phyloP scores from a whole-genome alignment of 2,113 vertebrate species.

The Oreotragus oreotragus region DNA sequence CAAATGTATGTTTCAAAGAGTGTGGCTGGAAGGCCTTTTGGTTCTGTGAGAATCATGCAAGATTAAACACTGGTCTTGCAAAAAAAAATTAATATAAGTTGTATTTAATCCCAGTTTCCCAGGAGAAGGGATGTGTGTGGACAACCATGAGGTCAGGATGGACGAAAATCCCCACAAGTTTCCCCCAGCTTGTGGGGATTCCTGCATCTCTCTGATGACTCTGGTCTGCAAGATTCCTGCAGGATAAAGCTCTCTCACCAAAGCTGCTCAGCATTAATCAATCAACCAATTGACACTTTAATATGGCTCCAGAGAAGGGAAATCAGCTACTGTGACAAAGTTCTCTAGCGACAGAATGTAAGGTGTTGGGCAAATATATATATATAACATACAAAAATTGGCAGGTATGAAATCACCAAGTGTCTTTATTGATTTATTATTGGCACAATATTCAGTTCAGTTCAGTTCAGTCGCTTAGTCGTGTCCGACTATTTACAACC shows the following conservation, averaged over 20 bases:
- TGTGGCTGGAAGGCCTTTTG: not conserved
- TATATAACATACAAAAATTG: no score
- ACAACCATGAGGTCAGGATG: not conserved
- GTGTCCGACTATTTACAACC: rapidly evolving
- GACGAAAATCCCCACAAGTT: not conserved
- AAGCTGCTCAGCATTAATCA: not conserved
- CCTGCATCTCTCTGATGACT: not conserved
- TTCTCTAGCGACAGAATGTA: not conserved
- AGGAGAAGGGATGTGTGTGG: not conserved
- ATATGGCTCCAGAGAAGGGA: not conserved
- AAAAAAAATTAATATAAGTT: no score
- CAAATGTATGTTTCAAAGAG: not conserved
- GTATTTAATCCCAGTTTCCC: not conserved
- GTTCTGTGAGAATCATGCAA: not conserved
- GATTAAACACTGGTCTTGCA: not conserved
- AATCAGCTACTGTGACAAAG: not conserved
- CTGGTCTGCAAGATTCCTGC: not conserved
- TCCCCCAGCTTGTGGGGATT: not conserved
- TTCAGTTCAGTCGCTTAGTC: rapidly evolving
- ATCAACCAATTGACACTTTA: not conserved
- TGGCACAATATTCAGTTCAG: no score
- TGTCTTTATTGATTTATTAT: no score
- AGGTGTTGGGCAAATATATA: not conserved
- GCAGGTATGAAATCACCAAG: no score
- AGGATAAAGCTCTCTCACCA: not conserved